Base-by-base conservation (phyloP, 2,888 invertebrate species). In the Catocala fraxini region DNA sequence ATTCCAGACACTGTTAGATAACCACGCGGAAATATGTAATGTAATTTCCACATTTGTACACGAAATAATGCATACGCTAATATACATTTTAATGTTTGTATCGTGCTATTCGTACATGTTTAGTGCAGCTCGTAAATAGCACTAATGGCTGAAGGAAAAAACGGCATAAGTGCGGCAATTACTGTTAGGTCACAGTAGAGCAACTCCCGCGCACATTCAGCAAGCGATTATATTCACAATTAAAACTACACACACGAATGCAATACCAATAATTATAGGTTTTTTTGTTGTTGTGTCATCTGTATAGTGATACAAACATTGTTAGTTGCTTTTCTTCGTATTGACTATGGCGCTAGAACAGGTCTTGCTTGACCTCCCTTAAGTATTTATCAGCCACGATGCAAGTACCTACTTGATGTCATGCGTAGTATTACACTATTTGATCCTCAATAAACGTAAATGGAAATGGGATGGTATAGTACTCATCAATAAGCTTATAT, bases 171-270 rank as follows among this genome's bases (percentile, higher is more conserved):
- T 81, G 77, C 66, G 70, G 76, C 81, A 83, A 87, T 86, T 87
- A 87, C 85, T 75, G 81, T 79, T 81, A 83, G 80, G 85, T 88
- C 84, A 88, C 88, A 88, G 82, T 83, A 85, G 80, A 86, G 71
- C 81, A 83, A 82, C 75, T 84, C 73, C 71, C 58, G 77, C 75
- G 76, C 79, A 77, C 80, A 76, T 73, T 70, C 69, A 64, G n/a
- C 46, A 51, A 67, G 56, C 75, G 67, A 75, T 80, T 77, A 80
- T 76, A 70, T 65, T 71, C 70, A 81, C 79, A 78, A 81, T 83
- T 83, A 81, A 78, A 76, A 73, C 51, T 57, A 68, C 68, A 68
- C 66, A 73, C 71, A 75, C 62, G 41, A 63, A 63, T 70, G 65
- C 47, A 66, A 66, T 59, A 66, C 63, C 65, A 59, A 61, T 70